These are phyloP conservation scores for Crotalus tigris DNA, from an alignment of 2,113 vertebrate species.

Conservation along the genomic window DNA sequence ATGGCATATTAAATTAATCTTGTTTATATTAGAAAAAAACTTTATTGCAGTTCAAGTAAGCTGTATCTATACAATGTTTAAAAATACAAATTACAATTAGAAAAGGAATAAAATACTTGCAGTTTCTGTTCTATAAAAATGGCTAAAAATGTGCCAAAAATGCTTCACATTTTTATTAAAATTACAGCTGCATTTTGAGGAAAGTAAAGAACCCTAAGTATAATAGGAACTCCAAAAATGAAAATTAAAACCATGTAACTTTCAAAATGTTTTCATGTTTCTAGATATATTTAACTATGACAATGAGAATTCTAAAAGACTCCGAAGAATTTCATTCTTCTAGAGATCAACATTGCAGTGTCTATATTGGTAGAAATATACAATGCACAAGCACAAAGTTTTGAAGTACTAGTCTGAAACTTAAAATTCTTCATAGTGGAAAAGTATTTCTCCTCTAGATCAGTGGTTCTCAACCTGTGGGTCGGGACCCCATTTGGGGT, in stretches of 20 bases:
- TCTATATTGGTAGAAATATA: constrained; percentile 32
- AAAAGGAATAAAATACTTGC: constrained; percentile 53
- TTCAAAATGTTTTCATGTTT: constrained; percentile 55
- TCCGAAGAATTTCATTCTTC: constrained; percentile 41
- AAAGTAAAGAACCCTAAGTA: constrained; percentile 47
- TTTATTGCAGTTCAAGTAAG: constrained; percentile 62
- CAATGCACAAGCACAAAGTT: constrained; percentile 44
- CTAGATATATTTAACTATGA: constrained; percentile 37
- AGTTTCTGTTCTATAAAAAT: constrained; percentile 49
- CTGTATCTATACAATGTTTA: constrained; percentile 54
- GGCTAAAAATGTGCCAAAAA: constrained; percentile 37
- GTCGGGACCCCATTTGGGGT: no score
- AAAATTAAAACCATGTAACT: constrained; percentile 48
- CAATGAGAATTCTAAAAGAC: constrained; percentile 45
- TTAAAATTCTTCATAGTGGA: constrained; percentile 36
- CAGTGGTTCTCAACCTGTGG: no score
- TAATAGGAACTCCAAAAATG: constrained; percentile 54
- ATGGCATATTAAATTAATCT: constrained; percentile 51
- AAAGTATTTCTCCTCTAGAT: constrained; percentile 32
- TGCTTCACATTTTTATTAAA: constrained; percentile 47
- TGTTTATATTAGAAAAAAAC: constrained; percentile 57
- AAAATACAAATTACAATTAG: constrained; percentile 53
- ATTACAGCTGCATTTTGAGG: constrained; percentile 38
- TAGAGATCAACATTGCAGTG: constrained; percentile 21
- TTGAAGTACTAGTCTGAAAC: constrained; percentile 8